Evolutionary conservation across 2,797 vertebrate species (phyloP).

Genomic region (Typhlichthys eigenmanni): DNA sequence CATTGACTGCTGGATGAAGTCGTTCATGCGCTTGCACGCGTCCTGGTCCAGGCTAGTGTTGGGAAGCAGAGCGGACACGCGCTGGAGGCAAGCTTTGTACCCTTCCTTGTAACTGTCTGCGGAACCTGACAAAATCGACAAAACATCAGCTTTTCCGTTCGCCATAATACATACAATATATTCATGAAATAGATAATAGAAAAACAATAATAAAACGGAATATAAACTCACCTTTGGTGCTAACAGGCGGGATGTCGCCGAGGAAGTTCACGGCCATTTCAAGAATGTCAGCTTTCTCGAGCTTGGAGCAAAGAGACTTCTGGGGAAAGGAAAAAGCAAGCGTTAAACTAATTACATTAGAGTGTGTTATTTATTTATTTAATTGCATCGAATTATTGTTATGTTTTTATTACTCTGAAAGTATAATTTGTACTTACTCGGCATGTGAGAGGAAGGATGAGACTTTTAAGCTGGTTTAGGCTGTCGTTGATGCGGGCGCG

Average conservation of each 20-base stretch:
- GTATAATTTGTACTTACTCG: constrained; percentile 70
- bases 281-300: constrained; percentile 90
- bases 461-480: constrained; percentile 81
- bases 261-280: constrained; percentile 91
- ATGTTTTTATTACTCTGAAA: neutral
- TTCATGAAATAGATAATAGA: neutral
- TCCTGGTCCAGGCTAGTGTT: constrained; percentile 71
- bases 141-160: constrained; percentile 32
- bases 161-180: no score
- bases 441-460: constrained; percentile 85
- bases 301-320: constrained; percentile 82
- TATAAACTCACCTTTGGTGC: constrained; percentile 68
- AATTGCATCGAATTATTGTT: neutral
- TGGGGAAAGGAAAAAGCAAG: constrained; percentile 40
- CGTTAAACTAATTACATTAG: constrained; percentile 17
- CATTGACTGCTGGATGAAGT: constrained; percentile 73
- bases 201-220: neutral
- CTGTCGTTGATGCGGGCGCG: constrained; percentile 89
- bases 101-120: constrained; percentile 80
- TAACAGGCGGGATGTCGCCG: constrained; percentile 67
- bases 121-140: constrained; percentile 5
- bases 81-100: constrained; percentile 82
- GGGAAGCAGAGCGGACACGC: constrained; percentile 76
- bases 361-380: neutral
- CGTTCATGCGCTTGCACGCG: constrained; percentile 66